Base-by-base conservation (phyloP, 2,888 invertebrate species). In the Pachycephus smyrnensis region DNA sequence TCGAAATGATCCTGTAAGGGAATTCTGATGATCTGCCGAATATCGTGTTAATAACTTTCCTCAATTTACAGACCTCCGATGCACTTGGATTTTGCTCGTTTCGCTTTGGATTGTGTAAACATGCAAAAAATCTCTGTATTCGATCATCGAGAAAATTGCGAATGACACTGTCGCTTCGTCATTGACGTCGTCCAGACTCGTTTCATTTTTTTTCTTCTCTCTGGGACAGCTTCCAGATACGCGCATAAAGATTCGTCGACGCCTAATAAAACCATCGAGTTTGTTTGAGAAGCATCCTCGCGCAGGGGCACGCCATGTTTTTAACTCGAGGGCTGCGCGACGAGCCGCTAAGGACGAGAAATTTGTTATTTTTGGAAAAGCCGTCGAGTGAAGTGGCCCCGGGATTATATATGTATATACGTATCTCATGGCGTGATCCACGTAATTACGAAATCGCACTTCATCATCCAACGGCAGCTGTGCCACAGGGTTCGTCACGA, bases 321-420 rank as follows among this genome's bases (percentile, higher is more conserved):
- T 78, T 73, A 71, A 75, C 31, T 71, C 75, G 11, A 40, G 37
- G 35, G 33, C 12, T 15, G 73, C 36, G 68, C 31, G 69, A 77
- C 77, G 77, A 75, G 71, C 77, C 69, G 77, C 75, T 36, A 71
- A 40, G 32, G 75, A 77, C 77, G 69, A 32, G 71, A 69, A 77
- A 77, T 77, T 77, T 77, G 77, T 77, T 77, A 77, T 77, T 75
- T 75, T 69, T 74, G 74, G 37, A 37, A 37, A 74, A 15, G 74
- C 37, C n/a, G 33, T 35, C 37, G 33, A 35, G 37, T 32, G 35
- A 32, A 75, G 69, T 37, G 36, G 36, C 23, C 55, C 55, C 55
- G 23, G 55, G 55, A 23, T 55, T 55, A 23, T 55, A 55, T 23
- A 55, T 9, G 55, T 55, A 55, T 55, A 55, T 23, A 55, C 23